phyloP scores from a whole-genome alignment of 1,140 invertebrate genomes.

The Drosophila asahinai region DNA sequence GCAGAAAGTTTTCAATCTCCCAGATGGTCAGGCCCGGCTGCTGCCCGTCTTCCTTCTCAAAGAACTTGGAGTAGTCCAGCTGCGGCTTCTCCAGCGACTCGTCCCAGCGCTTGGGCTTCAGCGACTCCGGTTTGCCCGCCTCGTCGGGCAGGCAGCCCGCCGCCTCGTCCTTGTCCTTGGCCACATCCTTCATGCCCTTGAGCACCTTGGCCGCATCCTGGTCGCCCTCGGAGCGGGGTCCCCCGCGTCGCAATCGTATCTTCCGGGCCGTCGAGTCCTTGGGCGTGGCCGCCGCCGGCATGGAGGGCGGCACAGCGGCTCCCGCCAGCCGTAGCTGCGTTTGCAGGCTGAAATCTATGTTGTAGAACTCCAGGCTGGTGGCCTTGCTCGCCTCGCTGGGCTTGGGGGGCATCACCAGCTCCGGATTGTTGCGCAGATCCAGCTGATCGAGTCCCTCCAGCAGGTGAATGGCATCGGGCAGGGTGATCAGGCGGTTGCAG shows the following conservation, averaged over 20 bases:
- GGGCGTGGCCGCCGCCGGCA: constrained; percentile 86
- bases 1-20: constrained; percentile 99
- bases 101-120: constrained; percentile 95
- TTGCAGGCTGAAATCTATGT: constrained; percentile 99
- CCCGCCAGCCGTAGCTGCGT: constrained; percentile 97
- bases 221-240: constrained; percentile 90
- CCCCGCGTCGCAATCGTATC: constrained; percentile 91
- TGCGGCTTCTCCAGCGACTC: constrained; percentile 97
- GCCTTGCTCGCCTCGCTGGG: constrained; percentile 92
- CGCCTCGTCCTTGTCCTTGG: constrained; percentile 88
- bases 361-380: constrained; percentile 97
- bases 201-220: constrained; percentile 96
- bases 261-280: constrained; percentile 97
- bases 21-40: constrained; percentile 95
- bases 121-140: constrained; percentile 62
- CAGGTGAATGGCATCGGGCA: constrained; percentile 98
- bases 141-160: constrained; percentile 24
- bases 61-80: constrained; percentile 99
- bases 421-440: constrained; percentile 97
- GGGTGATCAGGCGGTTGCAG: constrained; percentile 96
- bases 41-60: constrained; percentile 98
- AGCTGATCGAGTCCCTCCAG: constrained; percentile 95
- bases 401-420: constrained; percentile 99
- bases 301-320: constrained; percentile 91
- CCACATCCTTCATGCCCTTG: constrained; percentile 99